Conservation (phyloP, 2,113 vertebrate species). For the Mastomys natalensis region DNA sequence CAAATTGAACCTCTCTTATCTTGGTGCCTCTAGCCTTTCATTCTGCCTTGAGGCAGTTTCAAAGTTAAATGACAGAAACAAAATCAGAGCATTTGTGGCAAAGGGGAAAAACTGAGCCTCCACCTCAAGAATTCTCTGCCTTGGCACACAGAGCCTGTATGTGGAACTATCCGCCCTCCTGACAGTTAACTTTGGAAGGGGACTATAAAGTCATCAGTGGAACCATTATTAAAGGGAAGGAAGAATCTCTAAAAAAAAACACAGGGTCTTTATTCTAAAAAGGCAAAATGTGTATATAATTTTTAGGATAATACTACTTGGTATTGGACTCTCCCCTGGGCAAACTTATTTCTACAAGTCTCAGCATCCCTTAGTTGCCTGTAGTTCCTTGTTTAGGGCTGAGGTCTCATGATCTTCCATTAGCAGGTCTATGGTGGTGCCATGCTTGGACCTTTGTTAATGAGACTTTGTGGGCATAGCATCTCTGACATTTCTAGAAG, state of each 20-base stretch:
- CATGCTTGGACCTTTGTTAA: not conserved
- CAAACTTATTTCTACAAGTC: not conserved
- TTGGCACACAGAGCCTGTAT: not conserved
- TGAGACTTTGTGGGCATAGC: not conserved
- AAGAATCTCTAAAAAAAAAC: constrained; percentile 37
- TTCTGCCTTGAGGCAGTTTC: constrained; percentile 22
- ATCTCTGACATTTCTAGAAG: not conserved
- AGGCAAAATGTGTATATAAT: not conserved
- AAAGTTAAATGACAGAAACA: not conserved
- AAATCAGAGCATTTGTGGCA: not conserved
- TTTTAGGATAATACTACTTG: not conserved
- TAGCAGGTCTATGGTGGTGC: not conserved
- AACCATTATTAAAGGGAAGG: not conserved
- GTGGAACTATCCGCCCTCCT: not conserved
- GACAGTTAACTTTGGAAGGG: not conserved
- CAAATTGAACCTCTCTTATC: not conserved
- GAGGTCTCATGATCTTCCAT: not conserved
- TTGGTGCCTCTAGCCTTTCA: not conserved
- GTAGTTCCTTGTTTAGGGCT: not conserved
- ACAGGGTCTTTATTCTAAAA: not conserved
- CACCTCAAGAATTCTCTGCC: not conserved
- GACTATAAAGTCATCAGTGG: not conserved
- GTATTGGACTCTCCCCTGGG: not conserved
- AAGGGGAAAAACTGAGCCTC: not conserved
- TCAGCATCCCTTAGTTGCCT: not conserved